Evolutionary conservation across 2,797 vertebrate species (phyloP).

Genomic region (Notolabrus celidotus): DNA sequence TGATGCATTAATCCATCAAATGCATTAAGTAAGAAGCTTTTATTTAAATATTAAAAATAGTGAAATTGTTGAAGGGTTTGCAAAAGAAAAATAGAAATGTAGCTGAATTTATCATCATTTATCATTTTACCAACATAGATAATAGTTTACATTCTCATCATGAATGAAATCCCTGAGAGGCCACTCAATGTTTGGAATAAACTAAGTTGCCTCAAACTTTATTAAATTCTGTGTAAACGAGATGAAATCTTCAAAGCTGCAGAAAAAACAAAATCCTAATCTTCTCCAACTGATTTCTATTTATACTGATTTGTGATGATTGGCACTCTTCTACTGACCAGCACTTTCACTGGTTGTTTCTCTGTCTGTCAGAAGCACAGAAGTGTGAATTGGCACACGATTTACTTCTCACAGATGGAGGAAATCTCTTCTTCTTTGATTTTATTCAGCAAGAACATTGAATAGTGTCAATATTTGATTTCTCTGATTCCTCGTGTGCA

Average conservation of each 20-base stretch:
- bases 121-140: too few species aligned
- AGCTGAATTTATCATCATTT: too few species aligned
- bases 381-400: conserved; percentile 35
- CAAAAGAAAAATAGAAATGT: too few species aligned
- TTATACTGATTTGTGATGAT: conserved; percentile 26
- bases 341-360: conserved; percentile 29
- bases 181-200: neutral
- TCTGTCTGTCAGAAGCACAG: conserved; percentile 32
- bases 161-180: too few species aligned
- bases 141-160: too few species aligned
- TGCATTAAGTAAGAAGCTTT: too few species aligned
- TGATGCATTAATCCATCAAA: too few species aligned
- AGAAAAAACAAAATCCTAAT: conserved; percentile 2
- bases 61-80: too few species aligned
- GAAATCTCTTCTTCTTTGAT: conserved; percentile 52
- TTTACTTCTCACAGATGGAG: conserved; percentile 50
- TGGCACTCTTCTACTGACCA: conserved; percentile 54
- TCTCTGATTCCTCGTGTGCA: conserved; percentile 11
- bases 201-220: conserved; percentile 1
- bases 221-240: conserved; percentile 1
- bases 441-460: conserved; percentile 40
- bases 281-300: neutral
- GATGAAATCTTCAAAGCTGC: neutral
- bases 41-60: too few species aligned
- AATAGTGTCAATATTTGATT: conserved; percentile 31